phyloP scores from a whole-genome alignment of 2,797 vertebrate species.

The Liasis olivaceus region DNA sequence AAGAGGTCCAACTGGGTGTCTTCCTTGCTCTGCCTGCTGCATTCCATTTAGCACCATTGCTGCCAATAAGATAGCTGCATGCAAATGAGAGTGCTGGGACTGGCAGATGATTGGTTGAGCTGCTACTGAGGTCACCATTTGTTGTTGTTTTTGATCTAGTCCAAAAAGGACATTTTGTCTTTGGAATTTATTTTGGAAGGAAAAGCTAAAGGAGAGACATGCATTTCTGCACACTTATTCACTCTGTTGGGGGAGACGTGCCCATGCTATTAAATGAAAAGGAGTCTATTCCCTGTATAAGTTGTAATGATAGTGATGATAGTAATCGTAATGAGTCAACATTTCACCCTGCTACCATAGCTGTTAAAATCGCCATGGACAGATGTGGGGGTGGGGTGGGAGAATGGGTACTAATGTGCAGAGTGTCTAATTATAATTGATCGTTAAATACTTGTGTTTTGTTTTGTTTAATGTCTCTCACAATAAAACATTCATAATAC shows the following conservation, averaged over 20 bases:
- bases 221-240: not conserved
- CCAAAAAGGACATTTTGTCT: conserved; percentile 65
- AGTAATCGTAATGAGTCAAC: not conserved
- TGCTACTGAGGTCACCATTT: conserved; percentile 39
- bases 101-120: conserved; percentile 31
- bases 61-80: conserved; percentile 12
- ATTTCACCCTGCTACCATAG: not conserved
- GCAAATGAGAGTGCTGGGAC: conserved; percentile 27
- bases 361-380: not conserved
- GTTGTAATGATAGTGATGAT: not conserved
- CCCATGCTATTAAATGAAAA: not conserved
- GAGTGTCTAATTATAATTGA: not conserved
- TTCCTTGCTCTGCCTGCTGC: not conserved
- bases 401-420: not conserved
- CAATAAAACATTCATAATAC: not conserved
- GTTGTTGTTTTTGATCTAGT: conserved; percentile 35
- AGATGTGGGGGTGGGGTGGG: not conserved
- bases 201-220: not conserved
- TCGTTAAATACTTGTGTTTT: not conserved
- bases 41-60: not conserved
- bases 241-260: not conserved
- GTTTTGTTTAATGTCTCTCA: not conserved
- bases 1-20: not conserved
- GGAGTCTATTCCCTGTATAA: not conserved
- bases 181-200: conserved; percentile 47